phyloP scores from a whole-genome alignment of 2,888 invertebrate genomes.

The Limnephilus rhombicus region DNA sequence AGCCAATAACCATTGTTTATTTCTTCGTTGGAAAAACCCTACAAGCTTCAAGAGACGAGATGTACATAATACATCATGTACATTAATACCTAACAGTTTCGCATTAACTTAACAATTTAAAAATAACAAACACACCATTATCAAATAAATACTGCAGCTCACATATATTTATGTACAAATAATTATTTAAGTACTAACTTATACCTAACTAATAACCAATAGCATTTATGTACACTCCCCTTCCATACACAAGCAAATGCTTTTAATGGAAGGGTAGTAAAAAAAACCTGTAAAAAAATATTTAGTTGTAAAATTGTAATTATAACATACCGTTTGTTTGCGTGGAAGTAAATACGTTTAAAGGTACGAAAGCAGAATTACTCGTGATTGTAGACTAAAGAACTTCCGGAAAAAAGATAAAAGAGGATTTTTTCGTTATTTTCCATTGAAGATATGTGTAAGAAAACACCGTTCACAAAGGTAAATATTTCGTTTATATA shows the following conservation, averaged over 20 bases:
- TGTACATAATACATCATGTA: background rate
- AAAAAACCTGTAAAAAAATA: no score
- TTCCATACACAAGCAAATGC: no score
- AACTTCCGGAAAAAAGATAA: background rate
- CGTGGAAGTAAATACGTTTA: background rate
- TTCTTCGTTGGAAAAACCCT: background rate
- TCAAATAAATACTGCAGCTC: no score
- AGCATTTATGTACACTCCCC: no score
- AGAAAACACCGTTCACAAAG: background rate
- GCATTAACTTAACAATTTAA: background rate
- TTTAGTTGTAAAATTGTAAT: no score
- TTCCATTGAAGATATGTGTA: background rate
- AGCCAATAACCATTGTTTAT: background rate
- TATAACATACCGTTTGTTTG: background rate
- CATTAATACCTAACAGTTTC: background rate
- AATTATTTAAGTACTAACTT: no score
- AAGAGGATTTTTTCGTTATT: background rate
- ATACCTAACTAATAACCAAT: no score
- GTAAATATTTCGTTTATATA: background rate
- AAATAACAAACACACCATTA: no score
- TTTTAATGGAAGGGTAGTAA: no score
- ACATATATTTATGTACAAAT: no score
- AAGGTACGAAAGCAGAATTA: background rate
- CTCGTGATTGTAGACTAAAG: background rate
- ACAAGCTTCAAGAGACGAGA: background rate